Evolutionary conservation across 2,888 invertebrate genomes (phyloP).

Genomic region (Hybos culiciformis): DNA sequence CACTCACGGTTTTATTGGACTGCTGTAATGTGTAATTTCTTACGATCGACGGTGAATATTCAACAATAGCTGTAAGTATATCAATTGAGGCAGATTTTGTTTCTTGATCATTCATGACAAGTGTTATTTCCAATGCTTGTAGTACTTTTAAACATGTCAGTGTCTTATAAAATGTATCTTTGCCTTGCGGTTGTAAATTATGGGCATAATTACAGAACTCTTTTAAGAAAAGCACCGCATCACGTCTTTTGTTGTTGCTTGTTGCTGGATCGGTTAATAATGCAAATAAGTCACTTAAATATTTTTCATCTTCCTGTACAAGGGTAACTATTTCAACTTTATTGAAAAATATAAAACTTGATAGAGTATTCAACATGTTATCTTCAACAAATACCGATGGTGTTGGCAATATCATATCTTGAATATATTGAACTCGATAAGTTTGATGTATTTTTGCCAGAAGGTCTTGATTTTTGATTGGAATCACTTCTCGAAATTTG

Average conservation of each 20-base stretch:
- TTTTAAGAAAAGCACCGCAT: conserved; percentile 92
- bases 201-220: conserved; percentile 99
- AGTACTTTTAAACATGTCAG: conserved; percentile 77
- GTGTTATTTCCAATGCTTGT: conserved; percentile 78
- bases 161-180: conserved; percentile 95
- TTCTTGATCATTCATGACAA: conserved; percentile 81
- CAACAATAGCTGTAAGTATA: conserved; percentile 94
- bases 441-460: conserved; percentile 98
- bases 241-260: conserved; percentile 70
- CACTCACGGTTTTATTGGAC: conserved; percentile 72
- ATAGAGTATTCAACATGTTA: conserved; percentile 92
- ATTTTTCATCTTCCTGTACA: conserved; percentile 95
- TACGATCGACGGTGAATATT: conserved; percentile 94
- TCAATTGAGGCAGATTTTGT: conserved; percentile 97
- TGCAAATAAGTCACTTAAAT: conserved; percentile 87
- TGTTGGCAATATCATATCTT: conserved; percentile 96
- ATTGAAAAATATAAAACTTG: conserved; percentile 99
- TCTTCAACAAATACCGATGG: conserved; percentile 99
- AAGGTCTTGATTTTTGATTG: conserved; percentile 88
- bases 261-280: conserved; percentile 83
- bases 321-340: conserved; percentile 98
- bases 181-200: conserved; percentile 91
- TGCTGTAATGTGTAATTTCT: conserved; percentile 94
- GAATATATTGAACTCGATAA: conserved; percentile 98
- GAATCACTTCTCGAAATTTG: conserved; percentile 84